These are phyloP conservation scores for Crambe crambe DNA, from an alignment of 37 sponge, comb jelly and placozoan genomes.

Conservation along the genomic window DNA sequence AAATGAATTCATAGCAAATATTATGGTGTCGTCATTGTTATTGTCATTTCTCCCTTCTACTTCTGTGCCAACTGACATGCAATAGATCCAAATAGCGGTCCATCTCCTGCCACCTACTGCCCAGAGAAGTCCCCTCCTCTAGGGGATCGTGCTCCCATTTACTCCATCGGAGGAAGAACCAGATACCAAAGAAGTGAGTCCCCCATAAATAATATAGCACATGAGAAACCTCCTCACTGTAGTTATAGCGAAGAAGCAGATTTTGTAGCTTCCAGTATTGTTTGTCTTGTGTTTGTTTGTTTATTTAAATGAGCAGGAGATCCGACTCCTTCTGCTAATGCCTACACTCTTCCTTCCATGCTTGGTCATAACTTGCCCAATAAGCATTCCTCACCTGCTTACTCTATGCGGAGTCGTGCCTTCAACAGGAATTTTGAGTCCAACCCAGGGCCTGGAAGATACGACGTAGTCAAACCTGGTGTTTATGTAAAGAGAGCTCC, in stretches of 20 bases:
- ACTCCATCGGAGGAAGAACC: conserved; percentile 93
- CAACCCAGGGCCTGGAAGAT: conserved; percentile 96
- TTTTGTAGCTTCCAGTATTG: background rate
- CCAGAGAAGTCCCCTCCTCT: conserved; percentile 94
- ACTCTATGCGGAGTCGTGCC: conserved; percentile 84
- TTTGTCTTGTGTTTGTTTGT: background rate
- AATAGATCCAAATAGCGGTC: conserved; percentile 86
- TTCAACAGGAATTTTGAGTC: conserved; percentile 88
- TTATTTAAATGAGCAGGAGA: conserved; percentile 58
- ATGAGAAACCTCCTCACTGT: background rate
- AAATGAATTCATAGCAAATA: background rate
- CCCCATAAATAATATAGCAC: background rate
- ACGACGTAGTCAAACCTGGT: conserved; percentile 67
- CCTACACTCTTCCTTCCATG: conserved; percentile 90
- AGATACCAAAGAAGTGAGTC: conserved; percentile 77
- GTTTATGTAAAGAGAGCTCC: conserved; percentile 73
- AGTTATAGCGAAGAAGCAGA: background rate
- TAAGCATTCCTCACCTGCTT: conserved; percentile 77
- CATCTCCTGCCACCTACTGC: conserved; percentile 93
- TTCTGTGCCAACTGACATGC: background rate
- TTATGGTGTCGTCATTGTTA: no score
- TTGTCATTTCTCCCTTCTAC: no score
- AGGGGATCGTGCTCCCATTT: conserved; percentile 93
- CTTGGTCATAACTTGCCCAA: conserved; percentile 89
- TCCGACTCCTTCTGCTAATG: conserved; percentile 89